Evolutionary conservation across 23 tunicate genomes (phyloP).

Genomic region (Phallusia fumigata): DNA sequence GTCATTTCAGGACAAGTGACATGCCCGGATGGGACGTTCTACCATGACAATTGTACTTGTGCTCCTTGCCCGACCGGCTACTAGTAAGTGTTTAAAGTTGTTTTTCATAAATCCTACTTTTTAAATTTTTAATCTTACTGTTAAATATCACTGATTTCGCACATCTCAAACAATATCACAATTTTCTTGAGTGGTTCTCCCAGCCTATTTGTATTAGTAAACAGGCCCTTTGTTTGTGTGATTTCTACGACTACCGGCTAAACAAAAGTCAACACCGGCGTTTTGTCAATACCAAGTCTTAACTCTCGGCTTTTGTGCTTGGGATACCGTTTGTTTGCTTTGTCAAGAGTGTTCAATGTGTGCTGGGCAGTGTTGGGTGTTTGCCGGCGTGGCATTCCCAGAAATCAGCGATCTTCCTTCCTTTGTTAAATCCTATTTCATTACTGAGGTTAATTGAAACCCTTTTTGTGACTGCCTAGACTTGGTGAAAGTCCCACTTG

Average conservation of each 20-base stretch:
- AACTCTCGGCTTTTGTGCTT: not conserved
- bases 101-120: too few relatives aligned
- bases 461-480: too few relatives aligned
- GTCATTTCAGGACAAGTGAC: conserved; percentile 10
- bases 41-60: conserved; percentile 13
- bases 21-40: conserved; percentile 30
- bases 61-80: conserved; percentile 38
- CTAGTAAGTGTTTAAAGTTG: conserved; percentile 23
- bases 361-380: not conserved
- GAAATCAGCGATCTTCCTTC: not conserved
- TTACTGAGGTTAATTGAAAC: too few relatives aligned
- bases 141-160: not conserved
- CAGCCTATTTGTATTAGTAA: not conserved
- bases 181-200: not conserved
- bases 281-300: not conserved
- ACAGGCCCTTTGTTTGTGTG: not conserved
- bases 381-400: not conserved
- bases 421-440: too few relatives aligned
- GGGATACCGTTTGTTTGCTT: not conserved
- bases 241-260: conserved; percentile 10
- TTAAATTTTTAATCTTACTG: not conserved
- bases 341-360: not conserved
- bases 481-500: too few relatives aligned
- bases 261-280: conserved; percentile 5
- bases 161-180: not conserved